Conservation (phyloP, 2,888 invertebrate genomes). For the Macrophya alboannulata region DNA sequence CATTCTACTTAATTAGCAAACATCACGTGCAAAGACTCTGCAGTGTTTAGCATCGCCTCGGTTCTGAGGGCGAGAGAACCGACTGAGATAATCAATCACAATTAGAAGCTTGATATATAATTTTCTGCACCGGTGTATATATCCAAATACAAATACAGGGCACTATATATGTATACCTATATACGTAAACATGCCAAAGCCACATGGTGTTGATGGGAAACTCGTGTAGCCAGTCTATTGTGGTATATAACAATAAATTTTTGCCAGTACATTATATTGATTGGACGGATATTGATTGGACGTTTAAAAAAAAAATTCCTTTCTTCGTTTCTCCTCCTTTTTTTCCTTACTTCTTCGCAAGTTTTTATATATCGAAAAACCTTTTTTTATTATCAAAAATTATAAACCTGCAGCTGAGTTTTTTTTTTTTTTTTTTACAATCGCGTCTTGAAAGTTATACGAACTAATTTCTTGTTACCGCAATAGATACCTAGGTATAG, state of each 20-base stretch:
- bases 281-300: not conserved
- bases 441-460: not conserved
- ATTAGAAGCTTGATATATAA: conserved; percentile 42
- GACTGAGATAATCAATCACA: conserved; percentile 55
- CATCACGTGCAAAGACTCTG: conserved; percentile 46
- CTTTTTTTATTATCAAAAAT: not conserved
- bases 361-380: not conserved
- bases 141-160: not conserved
- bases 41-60: conserved; percentile 24
- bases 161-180: no score
- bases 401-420: not conserved
- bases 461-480: not conserved
- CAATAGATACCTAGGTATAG: not conserved
- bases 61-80: conserved; percentile 20
- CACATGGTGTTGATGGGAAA: conserved; percentile 9
- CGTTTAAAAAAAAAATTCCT: not conserved
- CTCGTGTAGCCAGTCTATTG: not conserved
- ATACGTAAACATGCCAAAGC: not conserved
- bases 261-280: not conserved
- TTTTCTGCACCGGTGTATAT: conserved; percentile 25
- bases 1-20: conserved; percentile 51
- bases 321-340: no score
- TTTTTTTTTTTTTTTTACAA: no score
- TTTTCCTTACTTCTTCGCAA: no score
- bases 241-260: not conserved